phyloP scores from a whole-genome alignment of 2,888 invertebrate species.

The Eulithis testata region DNA sequence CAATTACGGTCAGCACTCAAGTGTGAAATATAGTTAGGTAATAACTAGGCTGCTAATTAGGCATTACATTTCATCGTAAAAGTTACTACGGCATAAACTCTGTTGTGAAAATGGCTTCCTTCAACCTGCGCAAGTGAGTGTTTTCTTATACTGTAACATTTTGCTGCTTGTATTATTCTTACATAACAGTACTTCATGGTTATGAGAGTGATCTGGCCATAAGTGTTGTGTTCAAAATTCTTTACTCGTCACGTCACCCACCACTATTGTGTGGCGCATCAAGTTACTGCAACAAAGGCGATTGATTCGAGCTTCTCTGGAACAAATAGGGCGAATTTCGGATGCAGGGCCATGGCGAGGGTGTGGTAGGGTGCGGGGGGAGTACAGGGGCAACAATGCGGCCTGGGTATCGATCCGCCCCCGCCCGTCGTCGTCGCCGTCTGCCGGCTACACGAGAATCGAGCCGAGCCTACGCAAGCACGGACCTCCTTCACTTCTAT shows the following conservation, averaged over 20 bases:
- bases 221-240: slow-evolving; percentile 26
- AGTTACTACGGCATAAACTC: slow-evolving; percentile 43
- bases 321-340: slow-evolving; percentile 81
- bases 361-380: slow-evolving; percentile 54
- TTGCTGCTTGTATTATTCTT: slow-evolving; percentile 22
- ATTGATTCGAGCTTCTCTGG: slow-evolving; percentile 77
- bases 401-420: slow-evolving; percentile 80
- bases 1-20: slow-evolving; percentile 49
- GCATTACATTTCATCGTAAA: slow-evolving; percentile 52
- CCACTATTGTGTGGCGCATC: slow-evolving; percentile 58
- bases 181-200: neutral
- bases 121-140: slow-evolving; percentile 38
- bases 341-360: slow-evolving; percentile 66
- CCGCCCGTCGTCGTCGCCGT: slow-evolving; percentile 56
- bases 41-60: slow-evolving; percentile 53
- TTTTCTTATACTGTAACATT: slow-evolving; percentile 32
- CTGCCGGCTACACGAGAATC: slow-evolving; percentile 49
- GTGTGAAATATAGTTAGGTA: slow-evolving; percentile 55
- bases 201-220: neutral
- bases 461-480: slow-evolving; percentile 59
- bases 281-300: slow-evolving; percentile 79
- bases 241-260: slow-evolving; percentile 29
- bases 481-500: slow-evolving; percentile 62
- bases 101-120: slow-evolving; percentile 49
- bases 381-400: slow-evolving; percentile 78